Percentiles rank a stretch among this genome's conserved stretches.
Evolutionary conservation across 2,113 vertebrate genomes (phyloP).

Genomic region (Hippocampus guttulatus): DNA sequence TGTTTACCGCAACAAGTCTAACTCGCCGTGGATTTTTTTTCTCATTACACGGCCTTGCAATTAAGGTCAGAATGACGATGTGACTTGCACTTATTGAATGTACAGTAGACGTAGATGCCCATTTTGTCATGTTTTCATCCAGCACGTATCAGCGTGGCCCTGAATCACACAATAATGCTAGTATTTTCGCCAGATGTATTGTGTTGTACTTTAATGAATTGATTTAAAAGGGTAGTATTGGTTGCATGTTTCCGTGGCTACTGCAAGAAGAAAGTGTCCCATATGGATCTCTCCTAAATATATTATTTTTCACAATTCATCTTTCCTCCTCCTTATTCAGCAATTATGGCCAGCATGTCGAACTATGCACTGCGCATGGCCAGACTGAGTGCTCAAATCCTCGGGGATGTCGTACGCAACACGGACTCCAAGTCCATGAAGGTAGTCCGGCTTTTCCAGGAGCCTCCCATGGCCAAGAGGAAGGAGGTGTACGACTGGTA

Average conservation of each 20-base stretch:
- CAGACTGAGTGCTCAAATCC: constrained; percentile 87
- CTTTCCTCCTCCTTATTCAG: not conserved
- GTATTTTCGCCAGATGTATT: not conserved
- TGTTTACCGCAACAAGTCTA: not conserved
- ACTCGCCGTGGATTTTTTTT: too few species aligned
- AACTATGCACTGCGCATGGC: constrained; percentile 86
- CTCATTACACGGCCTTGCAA: not conserved
- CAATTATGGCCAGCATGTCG: constrained; percentile 79
- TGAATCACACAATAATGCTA: not conserved
- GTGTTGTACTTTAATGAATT: not conserved
- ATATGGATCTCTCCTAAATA: not conserved
- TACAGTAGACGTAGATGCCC: not conserved
- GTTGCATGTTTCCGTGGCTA: not conserved
- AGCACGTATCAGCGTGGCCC: not conserved
- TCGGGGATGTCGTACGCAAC: constrained; percentile 81
- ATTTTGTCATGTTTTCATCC: not conserved
- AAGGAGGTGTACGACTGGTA: constrained; percentile 91
- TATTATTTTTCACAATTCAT: not conserved
- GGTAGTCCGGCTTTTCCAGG: constrained; percentile 86
- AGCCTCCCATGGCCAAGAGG: constrained; percentile 80
- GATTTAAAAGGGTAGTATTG: not conserved
- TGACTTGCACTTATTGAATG: not conserved
- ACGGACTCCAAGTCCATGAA: constrained; percentile 89
- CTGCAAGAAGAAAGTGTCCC: too few species aligned
- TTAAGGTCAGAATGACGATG: constrained; percentile 21